A percentile compares a stretch with the other conserved stretches of the same genome.
These are phyloP conservation scores for Lasioglossum vierecki DNA, from an alignment of 2,888 invertebrate species.

Conservation along the genomic window DNA sequence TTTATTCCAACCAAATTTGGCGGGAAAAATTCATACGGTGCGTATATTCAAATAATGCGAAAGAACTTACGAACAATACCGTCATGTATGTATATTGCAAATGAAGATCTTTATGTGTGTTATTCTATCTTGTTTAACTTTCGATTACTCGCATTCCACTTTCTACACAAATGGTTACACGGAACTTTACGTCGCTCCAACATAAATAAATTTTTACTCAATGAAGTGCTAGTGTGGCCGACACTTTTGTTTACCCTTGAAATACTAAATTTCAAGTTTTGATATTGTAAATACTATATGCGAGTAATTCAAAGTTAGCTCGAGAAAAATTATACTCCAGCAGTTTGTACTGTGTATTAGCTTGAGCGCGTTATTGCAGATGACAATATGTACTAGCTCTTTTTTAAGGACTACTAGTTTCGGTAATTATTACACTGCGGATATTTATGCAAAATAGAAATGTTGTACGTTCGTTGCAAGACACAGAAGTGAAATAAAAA, in stretches of 20 bases:
- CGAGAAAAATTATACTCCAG: background rate
- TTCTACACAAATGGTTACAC: too few species aligned
- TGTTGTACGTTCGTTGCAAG: too few species aligned
- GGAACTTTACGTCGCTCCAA: too few species aligned
- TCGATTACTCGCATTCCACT: too few species aligned
- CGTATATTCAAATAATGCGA: background rate
- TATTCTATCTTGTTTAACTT: background rate
- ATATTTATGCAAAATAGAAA: background rate
- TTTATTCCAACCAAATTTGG: background rate
- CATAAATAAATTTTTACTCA: too few species aligned
- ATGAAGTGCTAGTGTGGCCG: too few species aligned
- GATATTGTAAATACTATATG: too few species aligned
- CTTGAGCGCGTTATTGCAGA: background rate
- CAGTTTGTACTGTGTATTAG: background rate
- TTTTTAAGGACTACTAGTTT: background rate
- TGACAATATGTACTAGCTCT: background rate
- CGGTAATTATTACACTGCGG: slow-evolving; percentile 2
- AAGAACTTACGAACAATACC: background rate
- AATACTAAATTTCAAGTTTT: too few species aligned
- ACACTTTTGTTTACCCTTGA: too few species aligned
- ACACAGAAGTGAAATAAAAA: background rate
- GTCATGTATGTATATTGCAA: background rate
- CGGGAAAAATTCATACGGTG: background rate
- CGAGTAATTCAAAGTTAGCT: background rate
- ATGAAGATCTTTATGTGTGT: background rate